Base-by-base conservation (phyloP, 2,888 invertebrate genomes). In the Sminthurides aquaticus region DNA sequence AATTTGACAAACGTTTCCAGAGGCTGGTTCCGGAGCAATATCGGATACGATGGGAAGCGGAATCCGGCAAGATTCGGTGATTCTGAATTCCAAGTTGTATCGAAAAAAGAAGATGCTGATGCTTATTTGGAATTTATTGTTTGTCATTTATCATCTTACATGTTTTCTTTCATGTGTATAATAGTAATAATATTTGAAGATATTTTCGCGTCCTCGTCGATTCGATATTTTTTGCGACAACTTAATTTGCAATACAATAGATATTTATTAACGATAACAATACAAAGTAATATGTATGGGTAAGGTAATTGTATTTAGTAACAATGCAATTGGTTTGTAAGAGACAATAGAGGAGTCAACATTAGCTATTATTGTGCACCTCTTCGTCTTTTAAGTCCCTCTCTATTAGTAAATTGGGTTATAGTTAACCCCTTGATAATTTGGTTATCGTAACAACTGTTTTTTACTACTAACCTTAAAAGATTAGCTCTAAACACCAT, bases 221-320 rank as follows among this genome's bases (percentile, higher is more conserved):
- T 60, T 49, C 60, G 52, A 60, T 34, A 34, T 15, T 34, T n/a
- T 34, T 61, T 61, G 61, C 61, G 54, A 54, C 52, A 55, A 61
- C 61, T 61, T 22, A 61, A 54, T 22, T 26, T 34, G 8, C 5
- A 34, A 15, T 34, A 34, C 15, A 5, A 15, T 34, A 34, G 43
- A 34, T 15, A 34, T 34, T 34, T 34, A 15, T 15, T 34, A 34
- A 43, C 8, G 28, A 57, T 55, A 54, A 61, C 55, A 61, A 61
- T 61, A 61, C 61, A 61, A 61, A 61, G 61, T 61, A 61, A 61
- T 61, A 55, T 43, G 15, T 34, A 34, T 15, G 43, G n/a, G n/a
- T n/a, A n/a, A n/a, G n/a, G n/a, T n/a, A n/a, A 34, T 34, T 34
- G 15, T 15, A 34, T 34, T n/a, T n/a, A n/a, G n/a, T n/a, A n/a